phyloP scores from a whole-genome alignment of 2,797 vertebrate species.

The Choloepus didactylus region DNA sequence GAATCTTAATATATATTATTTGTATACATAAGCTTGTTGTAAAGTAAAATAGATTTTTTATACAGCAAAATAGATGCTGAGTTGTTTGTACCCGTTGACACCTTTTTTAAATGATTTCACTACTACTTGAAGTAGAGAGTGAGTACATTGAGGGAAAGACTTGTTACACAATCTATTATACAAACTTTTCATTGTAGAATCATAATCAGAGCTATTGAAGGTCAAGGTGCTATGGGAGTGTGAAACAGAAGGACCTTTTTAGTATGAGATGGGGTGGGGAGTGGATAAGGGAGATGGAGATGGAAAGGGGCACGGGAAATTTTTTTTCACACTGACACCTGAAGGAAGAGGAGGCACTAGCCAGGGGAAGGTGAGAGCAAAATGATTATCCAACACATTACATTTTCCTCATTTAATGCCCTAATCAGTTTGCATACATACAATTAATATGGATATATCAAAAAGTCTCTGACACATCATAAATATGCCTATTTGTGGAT shows the following conservation, averaged over 20 bases:
- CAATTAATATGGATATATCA: neutral
- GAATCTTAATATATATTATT: neutral
- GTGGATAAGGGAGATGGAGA: neutral
- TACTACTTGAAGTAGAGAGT: neutral
- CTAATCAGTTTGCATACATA: neutral
- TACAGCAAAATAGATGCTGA: neutral
- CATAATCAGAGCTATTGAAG: neutral
- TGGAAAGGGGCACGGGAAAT: neutral
- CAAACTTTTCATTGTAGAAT: neutral
- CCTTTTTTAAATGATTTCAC: neutral
- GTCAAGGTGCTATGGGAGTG: neutral
- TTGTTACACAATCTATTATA: neutral
- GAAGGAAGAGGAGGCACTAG: neutral
- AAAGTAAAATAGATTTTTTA: conserved; percentile 29
- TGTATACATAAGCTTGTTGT: conserved; percentile 1
- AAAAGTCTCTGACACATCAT: neutral
- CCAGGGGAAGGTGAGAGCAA: neutral
- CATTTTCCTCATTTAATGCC: neutral
- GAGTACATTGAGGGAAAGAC: neutral
- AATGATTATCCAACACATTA: neutral
- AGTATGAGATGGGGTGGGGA: neutral
- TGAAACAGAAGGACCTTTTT: neutral
- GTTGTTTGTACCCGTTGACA: neutral
- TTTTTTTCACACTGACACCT: neutral
- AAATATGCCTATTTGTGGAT: neutral